Evolutionary conservation across 1,140 invertebrate species (phyloP), one percentile per base, ranked within the genome.

Genomic region (Rhagoletis pomonella): DNA sequence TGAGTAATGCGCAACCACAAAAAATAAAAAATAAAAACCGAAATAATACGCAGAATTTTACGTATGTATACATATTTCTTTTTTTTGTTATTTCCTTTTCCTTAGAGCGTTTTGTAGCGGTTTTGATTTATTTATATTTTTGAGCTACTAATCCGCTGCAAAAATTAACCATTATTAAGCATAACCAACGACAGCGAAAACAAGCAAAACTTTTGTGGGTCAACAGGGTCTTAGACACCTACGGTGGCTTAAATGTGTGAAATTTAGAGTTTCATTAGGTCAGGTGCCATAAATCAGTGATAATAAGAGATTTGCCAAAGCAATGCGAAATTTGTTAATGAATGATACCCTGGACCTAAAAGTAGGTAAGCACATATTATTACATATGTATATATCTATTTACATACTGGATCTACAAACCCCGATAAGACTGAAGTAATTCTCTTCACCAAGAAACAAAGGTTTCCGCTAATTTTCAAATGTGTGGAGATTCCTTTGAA

Each of bases 241-340:
- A 73, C 67, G 17, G 67, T 42, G 67, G 4, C 14, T 44, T 73
- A 73, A 73, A 73, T 73, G 42, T 39, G 42, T 73, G 17, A 73
- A 73, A 73, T 73, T 73, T 73, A 47, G 67, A 73, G 9, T 47
- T 73, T 73, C 42, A 73, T 42, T 17, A 10, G 39, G 44, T 7
- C 67, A 73, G 67, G 67, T 73, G 67, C 42, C 44, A 73, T 73
- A 73, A 73, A 73, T 73, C 67, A 73, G 14, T 73, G 67, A 9
- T 73, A 44, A 44, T 47, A n/a, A 42, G 67, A 73, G 67, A 44
- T 67, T 67, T 67, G 64, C 64, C 39, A 42, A 12, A 39, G 39
- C 39, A 29, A 67, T 14, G 39, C 17, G 67, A 44, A 73, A 73
- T 73, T 73, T 55, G 50, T 55, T 42, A 42, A 10, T 44, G 67